A percentile compares a stretch with the other conserved stretches of the same genome.
phyloP scores from a whole-genome alignment of 2,888 invertebrate genomes.

The Idaea biselata region DNA sequence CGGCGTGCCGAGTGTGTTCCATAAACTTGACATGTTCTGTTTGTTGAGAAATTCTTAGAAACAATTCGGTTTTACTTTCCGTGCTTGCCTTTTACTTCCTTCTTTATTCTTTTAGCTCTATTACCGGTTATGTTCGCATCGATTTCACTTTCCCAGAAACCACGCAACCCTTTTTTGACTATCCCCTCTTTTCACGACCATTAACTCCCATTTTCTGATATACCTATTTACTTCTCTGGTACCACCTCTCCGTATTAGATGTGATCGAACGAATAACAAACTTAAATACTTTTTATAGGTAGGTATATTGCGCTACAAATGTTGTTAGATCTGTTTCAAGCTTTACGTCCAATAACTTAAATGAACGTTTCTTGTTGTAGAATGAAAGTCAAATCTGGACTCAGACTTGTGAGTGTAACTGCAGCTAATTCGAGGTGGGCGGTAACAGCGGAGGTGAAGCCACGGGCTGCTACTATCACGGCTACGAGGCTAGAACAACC shows the following conservation, averaged over 20 bases:
- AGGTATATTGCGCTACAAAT: too few relatives aligned
- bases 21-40: constrained; percentile 5
- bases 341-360: too few relatives aligned
- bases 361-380: constrained; percentile 62
- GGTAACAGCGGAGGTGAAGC: constrained; percentile 92
- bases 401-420: constrained; percentile 91
- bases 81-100: neutral
- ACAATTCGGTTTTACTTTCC: neutral
- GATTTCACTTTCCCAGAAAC: too few relatives aligned
- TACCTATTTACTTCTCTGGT: too few relatives aligned
- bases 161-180: too few relatives aligned
- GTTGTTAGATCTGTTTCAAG: too few relatives aligned
- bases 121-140: too few relatives aligned
- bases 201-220: too few relatives aligned
- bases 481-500: constrained; percentile 83
- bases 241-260: too few relatives aligned
- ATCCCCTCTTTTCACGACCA: too few relatives aligned
- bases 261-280: neutral
- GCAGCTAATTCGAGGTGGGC: constrained; percentile 91
- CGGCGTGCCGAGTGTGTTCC: constrained; percentile 3
- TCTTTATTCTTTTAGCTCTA: neutral
- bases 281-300: neutral
- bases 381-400: constrained; percentile 93
- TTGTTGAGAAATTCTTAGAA: neutral
- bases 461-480: constrained; percentile 93